Evolutionary conservation across 2,113 vertebrate genomes (phyloP).

Genomic region (Cyprichromis sp.): DNA sequence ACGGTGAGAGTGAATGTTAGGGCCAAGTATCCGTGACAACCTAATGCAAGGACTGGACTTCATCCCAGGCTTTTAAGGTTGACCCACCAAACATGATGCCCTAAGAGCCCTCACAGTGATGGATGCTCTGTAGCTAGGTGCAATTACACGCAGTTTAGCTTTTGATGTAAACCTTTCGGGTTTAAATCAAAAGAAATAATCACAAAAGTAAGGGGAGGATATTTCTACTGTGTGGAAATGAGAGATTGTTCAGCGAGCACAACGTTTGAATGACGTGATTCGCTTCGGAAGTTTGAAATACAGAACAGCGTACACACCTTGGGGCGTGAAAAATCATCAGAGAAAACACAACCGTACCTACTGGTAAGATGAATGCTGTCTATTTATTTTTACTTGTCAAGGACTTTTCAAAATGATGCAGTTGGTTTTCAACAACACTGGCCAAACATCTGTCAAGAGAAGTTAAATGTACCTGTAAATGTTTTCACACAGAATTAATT

Average conservation of each 20-base stretch:
- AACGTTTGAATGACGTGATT: neutral
- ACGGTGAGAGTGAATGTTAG: neutral
- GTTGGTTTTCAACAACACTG: neutral
- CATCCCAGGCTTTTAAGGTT: neutral
- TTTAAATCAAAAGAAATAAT: neutral
- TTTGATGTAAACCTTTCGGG: neutral
- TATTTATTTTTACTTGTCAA: neutral
- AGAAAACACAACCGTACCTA: neutral
- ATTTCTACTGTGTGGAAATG: neutral
- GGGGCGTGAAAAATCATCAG: neutral
- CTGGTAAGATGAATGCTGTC: neutral
- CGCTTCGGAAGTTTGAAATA: neutral
- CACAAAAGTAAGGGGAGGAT: neutral
- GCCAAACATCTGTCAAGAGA: neutral
- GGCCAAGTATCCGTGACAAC: neutral
- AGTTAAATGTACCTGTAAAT: neutral
- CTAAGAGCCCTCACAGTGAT: neutral
- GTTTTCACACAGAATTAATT: neutral
- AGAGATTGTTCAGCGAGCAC: neutral
- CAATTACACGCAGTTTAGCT: neutral
- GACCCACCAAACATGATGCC: neutral
- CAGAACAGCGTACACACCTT: neutral
- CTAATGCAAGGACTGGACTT: neutral
- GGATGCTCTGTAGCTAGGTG: neutral
- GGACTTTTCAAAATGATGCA: neutral